phyloP scores from a whole-genome alignment of 2,888 invertebrate species.

The Ypsolopha scabrella region DNA sequence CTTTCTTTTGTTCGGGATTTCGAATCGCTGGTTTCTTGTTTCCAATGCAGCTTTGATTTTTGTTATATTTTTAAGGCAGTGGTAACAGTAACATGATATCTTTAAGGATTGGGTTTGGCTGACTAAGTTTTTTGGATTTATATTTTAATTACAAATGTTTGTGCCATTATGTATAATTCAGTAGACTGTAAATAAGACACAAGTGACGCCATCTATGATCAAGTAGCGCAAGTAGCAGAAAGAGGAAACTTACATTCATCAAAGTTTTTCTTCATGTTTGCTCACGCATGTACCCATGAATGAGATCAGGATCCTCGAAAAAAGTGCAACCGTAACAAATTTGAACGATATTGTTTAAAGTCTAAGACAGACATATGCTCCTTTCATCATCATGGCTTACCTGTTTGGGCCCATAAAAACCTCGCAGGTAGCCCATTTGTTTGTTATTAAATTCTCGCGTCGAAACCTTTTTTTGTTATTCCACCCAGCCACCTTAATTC shows the following conservation, averaged over 20 bases:
- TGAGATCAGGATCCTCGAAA: slow-evolving; percentile 36
- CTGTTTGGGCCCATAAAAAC: slow-evolving; percentile 65
- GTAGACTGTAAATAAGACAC: not conserved
- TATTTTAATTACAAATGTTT: slow-evolving; percentile 1
- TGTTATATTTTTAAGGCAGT: slow-evolving; percentile 43
- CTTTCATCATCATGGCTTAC: slow-evolving; percentile 61
- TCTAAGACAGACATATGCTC: slow-evolving; percentile 62
- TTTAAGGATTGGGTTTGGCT: slow-evolving; percentile 14
- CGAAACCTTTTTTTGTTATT: slow-evolving; percentile 47
- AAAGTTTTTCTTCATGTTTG: slow-evolving; percentile 29
- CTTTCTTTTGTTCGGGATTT: slow-evolving; percentile 62
- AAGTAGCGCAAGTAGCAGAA: slow-evolving; percentile 30
- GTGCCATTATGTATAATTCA: slow-evolving; percentile 1
- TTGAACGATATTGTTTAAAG: slow-evolving; percentile 60
- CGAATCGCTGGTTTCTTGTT: slow-evolving; percentile 62
- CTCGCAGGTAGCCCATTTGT: slow-evolving; percentile 70
- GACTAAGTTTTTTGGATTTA: slow-evolving; percentile 17
- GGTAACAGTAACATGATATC: slow-evolving; percentile 40
- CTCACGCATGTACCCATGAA: slow-evolving; percentile 42
- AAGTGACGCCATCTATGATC: slow-evolving; percentile 45
- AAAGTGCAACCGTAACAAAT: slow-evolving; percentile 65
- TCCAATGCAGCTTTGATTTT: slow-evolving; percentile 50
- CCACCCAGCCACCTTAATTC: slow-evolving; percentile 59
- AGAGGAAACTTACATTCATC: not conserved
- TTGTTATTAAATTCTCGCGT: slow-evolving; percentile 70